Evolutionary conservation across 2,888 invertebrate species (phyloP).

Genomic region (Metellina segmentata): DNA sequence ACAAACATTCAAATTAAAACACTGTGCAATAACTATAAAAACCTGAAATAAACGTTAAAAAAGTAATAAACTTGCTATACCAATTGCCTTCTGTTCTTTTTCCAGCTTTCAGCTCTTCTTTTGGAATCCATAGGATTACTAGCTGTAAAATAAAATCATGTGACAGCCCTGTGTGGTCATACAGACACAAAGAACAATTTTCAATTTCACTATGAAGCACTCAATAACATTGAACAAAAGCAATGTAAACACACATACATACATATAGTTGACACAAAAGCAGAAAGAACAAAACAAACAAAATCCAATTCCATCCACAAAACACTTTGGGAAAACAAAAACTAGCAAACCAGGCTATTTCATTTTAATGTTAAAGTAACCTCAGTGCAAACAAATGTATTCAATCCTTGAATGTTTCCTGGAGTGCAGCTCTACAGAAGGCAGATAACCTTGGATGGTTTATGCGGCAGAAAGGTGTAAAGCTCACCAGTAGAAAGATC

Average conservation of each 20-base stretch:
- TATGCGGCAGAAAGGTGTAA: no score
- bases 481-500: no score
- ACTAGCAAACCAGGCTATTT: no score
- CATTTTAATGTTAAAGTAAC: no score
- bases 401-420: no score
- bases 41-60: background rate
- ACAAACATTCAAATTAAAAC: background rate
- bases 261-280: background rate
- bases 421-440: no score
- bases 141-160: constrained; percentile 80
- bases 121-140: constrained; percentile 97
- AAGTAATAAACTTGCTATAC: constrained; percentile 81
- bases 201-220: background rate
- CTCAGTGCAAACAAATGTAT: no score
- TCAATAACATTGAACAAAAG: background rate
- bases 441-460: no score
- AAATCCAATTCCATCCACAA: background rate
- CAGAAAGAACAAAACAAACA: background rate
- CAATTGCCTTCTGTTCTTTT: constrained; percentile 95
- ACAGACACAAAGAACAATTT: no score
- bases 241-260: background rate
- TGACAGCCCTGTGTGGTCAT: no score
- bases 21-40: background rate
- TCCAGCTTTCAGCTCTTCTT: constrained; percentile 99
- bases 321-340: no score